Percentiles rank a stretch among this genome's conserved stretches.
Conservation (phyloP, 2,113 vertebrate genomes). For the Cheilinus undulatus region DNA sequence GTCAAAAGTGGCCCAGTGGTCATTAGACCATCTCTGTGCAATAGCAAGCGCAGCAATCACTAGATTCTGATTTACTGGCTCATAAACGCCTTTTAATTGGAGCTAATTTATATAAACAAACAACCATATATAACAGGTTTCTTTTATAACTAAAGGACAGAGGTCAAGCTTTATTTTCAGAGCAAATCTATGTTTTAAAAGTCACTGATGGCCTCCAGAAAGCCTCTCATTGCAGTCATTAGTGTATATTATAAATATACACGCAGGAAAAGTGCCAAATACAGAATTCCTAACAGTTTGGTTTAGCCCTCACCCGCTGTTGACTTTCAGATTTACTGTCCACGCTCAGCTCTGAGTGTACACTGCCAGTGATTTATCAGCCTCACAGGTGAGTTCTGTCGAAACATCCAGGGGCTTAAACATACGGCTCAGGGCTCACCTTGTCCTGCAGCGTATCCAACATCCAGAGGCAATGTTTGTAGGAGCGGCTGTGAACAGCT, state of each 20-base stretch:
- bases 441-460: constrained; percentile 51
- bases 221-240: constrained; percentile 66
- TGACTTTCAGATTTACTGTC: constrained; percentile 84
- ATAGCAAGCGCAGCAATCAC: constrained; percentile 32
- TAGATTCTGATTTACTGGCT: constrained; percentile 59
- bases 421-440: constrained; percentile 63
- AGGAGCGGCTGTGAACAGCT: constrained; percentile 23
- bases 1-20: constrained; percentile 69
- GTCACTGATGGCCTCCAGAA: constrained; percentile 49
- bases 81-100: constrained; percentile 36
- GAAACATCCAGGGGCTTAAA: constrained; percentile 67
- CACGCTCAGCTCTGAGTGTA: constrained; percentile 53
- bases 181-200: constrained; percentile 50
- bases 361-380: constrained; percentile 79
- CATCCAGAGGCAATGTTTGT: constrained; percentile 53
- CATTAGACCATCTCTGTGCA: constrained; percentile 63
- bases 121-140: constrained; percentile 33
- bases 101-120: constrained; percentile 60
- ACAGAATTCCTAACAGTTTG: constrained; percentile 69
- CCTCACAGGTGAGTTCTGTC: constrained; percentile 77
- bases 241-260: constrained; percentile 70
- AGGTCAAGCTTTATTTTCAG: constrained; percentile 65
- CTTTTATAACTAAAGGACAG: constrained; percentile 48
- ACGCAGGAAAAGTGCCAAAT: constrained; percentile 71
- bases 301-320: constrained; percentile 72